A percentile compares a stretch with the other conserved stretches of the same genome.
phyloP scores from a whole-genome alignment of 1,140 invertebrate genomes.

The Plutomurus gul region DNA sequence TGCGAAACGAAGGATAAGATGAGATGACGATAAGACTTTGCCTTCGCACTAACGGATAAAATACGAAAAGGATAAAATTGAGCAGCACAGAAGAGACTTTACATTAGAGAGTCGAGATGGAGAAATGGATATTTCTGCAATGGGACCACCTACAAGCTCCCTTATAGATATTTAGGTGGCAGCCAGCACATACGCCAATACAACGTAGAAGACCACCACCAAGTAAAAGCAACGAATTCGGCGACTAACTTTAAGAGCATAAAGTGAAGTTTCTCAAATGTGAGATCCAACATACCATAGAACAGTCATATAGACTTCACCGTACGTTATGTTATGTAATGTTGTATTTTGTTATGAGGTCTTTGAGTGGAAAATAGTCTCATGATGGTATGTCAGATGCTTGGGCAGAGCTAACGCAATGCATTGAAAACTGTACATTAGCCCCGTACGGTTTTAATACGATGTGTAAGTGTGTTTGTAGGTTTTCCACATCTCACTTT shows the following conservation, averaged over 20 bases:
- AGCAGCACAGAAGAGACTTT: background rate
- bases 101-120: background rate
- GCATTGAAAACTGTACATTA: slow-evolving; percentile 31
- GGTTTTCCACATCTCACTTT: background rate
- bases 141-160: no score
- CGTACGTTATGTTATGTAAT: background rate
- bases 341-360: background rate
- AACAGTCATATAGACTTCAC: background rate
- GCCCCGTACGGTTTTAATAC: background rate
- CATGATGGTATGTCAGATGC: slow-evolving; percentile 6
- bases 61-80: slow-evolving; percentile 12
- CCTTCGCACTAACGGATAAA: slow-evolving; percentile 12
- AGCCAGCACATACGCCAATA: no score
- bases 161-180: no score
- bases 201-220: no score
- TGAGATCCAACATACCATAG: background rate
- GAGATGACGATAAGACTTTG: slow-evolving; percentile 26
- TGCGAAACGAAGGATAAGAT: slow-evolving; percentile 1
- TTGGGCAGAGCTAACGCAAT: slow-evolving; percentile 21
- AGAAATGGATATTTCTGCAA: no score
- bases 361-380: background rate
- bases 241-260: no score
- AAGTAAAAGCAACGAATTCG: no score
- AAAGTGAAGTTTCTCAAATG: background rate
- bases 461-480: background rate